Evolutionary conservation across 2,113 vertebrate species (phyloP).

Genomic region (Bubo bubo): DNA sequence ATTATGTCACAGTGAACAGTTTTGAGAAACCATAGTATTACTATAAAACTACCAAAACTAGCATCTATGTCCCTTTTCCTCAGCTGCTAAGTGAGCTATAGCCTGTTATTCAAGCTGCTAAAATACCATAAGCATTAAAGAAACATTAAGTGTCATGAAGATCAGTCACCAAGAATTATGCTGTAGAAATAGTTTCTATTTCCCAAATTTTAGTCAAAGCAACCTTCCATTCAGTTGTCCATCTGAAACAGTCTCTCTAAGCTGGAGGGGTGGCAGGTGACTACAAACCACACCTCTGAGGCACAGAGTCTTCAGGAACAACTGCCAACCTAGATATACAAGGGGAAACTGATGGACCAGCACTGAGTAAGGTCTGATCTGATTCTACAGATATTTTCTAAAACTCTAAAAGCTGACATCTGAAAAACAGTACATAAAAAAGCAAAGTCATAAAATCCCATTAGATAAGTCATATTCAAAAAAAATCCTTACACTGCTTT

Average conservation of each 20-base stretch:
- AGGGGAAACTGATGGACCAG: not conserved
- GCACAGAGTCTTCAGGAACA: not conserved
- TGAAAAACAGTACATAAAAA: not conserved
- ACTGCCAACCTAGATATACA: not conserved
- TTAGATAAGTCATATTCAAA: not conserved
- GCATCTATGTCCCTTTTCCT: not conserved
- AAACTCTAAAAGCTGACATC: not conserved
- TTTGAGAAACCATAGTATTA: not conserved
- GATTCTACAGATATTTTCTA: not conserved
- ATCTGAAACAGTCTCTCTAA: not conserved
- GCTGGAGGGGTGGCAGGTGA: not conserved
- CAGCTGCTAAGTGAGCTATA: not conserved
- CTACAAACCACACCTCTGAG: not conserved
- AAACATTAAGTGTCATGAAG: not conserved
- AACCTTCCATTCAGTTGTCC: not conserved
- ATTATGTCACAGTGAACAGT: accelerated
- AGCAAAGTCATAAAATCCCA: not conserved
- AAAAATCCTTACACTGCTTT: not conserved
- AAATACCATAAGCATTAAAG: not conserved
- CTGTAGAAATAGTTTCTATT: not conserved
- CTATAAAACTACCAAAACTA: not conserved
- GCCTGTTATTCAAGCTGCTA: not conserved
- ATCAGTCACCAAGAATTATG: not conserved
- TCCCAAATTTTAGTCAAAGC: not conserved
- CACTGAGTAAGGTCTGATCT: not conserved